Evolutionary conservation across 2,888 invertebrate genomes (phyloP), one percentile per base, ranked within the genome.

Genomic region (Calliphora vomitoria): DNA sequence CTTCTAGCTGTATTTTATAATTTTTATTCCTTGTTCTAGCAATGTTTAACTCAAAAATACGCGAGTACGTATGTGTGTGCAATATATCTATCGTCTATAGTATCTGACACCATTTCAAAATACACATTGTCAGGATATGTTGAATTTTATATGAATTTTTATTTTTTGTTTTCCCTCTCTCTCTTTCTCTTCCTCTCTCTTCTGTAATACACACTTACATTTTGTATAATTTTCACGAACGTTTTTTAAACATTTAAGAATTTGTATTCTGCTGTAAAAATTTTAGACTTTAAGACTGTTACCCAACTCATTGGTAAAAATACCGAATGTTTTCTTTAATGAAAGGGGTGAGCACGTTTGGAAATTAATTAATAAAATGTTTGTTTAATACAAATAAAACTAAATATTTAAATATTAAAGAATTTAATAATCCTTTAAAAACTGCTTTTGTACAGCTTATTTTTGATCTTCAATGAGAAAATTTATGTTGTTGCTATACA

Each of bases 21-120:
- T 41, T 72, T 35, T 20, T 20, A 4, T 64, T 72, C 15, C 41
- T 64, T 58, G 41, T 72, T 78, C 66, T 58, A 72, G 35, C 35
- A 58, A 69, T 53, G 53, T 76, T 76, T 76, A 64, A 64, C 18
- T 76, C 15, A 38, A 64, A 76, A 64, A 69, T 75, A 80, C 78
- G 60, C 31, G 15, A 50, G 72, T 74, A 69, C 74, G 81, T 86
- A 47, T 53, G 11, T 60, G 20, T 68, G 31, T 25, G 50, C 31
- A 47, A 74, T 76, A 74, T 84, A 84, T 72, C 38, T 84, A 84
- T 72, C 25, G 60, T 79, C 50, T 69, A 69, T 35, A 81, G 62
- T 81, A 85, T 76, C 81, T 76, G 85, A 85, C 81, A 85, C 69
- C 75, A 81, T 80, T 85, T 35, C 80, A 60, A 69, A 72, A 79